phyloP scores from a whole-genome alignment of 2,797 vertebrate genomes.

The Rhyacichthys aspro region DNA sequence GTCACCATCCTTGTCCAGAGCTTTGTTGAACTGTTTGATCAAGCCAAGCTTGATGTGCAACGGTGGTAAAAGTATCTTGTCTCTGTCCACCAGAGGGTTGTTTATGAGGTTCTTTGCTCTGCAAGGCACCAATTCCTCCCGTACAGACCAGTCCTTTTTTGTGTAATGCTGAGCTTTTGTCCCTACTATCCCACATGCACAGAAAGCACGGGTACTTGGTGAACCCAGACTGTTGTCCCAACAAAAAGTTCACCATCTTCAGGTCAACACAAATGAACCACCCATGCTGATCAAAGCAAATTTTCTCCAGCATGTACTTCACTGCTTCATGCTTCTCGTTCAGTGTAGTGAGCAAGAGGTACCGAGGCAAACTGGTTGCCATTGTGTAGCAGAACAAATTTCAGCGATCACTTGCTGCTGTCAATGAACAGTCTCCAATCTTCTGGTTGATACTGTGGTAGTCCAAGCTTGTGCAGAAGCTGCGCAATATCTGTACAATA shows the following conservation, averaged over 20 bases:
- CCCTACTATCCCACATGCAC: constrained; percentile 12
- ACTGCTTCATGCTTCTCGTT: not conserved
- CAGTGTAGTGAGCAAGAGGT: not conserved
- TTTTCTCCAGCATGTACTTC: constrained; percentile 13
- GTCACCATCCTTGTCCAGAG: not conserved
- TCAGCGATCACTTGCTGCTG: constrained; percentile 12
- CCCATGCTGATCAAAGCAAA: constrained; percentile 13
- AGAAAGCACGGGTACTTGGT: constrained; percentile 17
- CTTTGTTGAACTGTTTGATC: constrained; percentile 1
- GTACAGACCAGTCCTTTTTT: constrained; percentile 10
- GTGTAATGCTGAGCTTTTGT: constrained; percentile 5
- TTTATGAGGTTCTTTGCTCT: constrained; percentile 11
- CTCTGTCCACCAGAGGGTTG: constrained; percentile 15
- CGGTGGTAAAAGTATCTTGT: constrained; percentile 16
- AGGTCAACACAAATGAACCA: constrained; percentile 18
- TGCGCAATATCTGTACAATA: not conserved
- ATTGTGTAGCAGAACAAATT: constrained; percentile 11
- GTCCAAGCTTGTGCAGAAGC: not conserved
- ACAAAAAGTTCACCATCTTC: constrained; percentile 14
- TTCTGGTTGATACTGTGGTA: not conserved
- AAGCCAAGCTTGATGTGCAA: constrained; percentile 9
- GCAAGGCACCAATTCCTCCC: constrained; percentile 4
- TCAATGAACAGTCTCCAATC: constrained; percentile 17
- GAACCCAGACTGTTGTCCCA: constrained; percentile 14
- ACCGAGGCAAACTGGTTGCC: constrained; percentile 10